Evolutionary conservation across 2,888 invertebrate species (phyloP), one percentile per base, ranked within the genome.

Genomic region (Panorpa germanica): DNA sequence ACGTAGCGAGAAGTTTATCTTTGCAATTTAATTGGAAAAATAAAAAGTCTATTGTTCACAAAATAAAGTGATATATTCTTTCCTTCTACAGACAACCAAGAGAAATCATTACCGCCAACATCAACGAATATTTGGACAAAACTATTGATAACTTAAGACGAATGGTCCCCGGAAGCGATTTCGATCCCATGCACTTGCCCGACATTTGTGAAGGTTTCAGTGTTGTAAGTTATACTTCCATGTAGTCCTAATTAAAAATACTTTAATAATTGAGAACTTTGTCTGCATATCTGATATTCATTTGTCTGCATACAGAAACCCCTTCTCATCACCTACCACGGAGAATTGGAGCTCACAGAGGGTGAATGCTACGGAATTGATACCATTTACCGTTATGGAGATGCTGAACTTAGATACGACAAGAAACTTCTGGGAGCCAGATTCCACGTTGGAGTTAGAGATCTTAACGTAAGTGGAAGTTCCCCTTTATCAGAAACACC

Each of bases 161-260:
- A 5, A 29, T 41, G 4, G 38, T 47, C 23, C 31, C 43, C 4
- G 29, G 38, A 15, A 24, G 28, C 20, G 41, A 43, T 3, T 29
- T 43, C 8, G 45, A 46, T 30, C 45, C 45, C 8, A 10, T 38
- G 10, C 23, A 38, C 18, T 34, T 46, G 23, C 41, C 42, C 3
- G 43, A 46, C 27, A 34, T 41, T 17, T 18, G 32, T 5, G 16
- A 34, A 23, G 31, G 34, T 1, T 40, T 44, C 25, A 34, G 35
- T 27, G 34, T 38, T 26, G 43, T 38, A 37, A 32, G 28, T 14
- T 17, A 4, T 14, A n/a, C n/a, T n/a, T n/a, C n/a, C n/a, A n/a
- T n/a, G n/a, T n/a, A n/a, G n/a, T n/a, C n/a, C n/a, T n/a, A 23
- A 23, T 10, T 23, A 12, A 23, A 23, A 23, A 10, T 13, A 23